Percentiles rank a stretch among this genome's conserved stretches.
Conservation (phyloP, 2,888 invertebrate species). For the Athetis lepigone region DNA sequence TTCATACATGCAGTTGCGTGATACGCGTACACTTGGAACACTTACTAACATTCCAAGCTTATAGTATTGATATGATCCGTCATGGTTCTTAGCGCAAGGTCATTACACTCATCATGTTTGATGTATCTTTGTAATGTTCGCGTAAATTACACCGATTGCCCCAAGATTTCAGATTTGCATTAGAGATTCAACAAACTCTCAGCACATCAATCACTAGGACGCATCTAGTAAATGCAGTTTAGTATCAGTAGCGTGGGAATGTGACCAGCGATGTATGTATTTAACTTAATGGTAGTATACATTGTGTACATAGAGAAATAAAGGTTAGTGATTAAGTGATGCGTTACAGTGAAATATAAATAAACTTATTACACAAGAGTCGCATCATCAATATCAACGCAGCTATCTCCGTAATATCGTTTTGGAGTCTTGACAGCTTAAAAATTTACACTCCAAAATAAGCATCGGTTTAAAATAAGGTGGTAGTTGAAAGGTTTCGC, state of each 20-base stretch:
- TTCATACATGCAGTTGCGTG: constrained; percentile 58
- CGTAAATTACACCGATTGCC: constrained; percentile 55
- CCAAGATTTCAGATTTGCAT: constrained; percentile 48
- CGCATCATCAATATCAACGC: constrained; percentile 49
- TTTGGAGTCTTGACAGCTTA: constrained; percentile 53
- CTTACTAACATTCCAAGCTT: constrained; percentile 51
- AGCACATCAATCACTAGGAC: constrained; percentile 47
- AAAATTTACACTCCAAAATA: constrained; percentile 66
- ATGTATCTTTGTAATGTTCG: constrained; percentile 53
- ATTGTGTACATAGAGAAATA: constrained; percentile 24
- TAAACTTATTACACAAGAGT: constrained; percentile 54
- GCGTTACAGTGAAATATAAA: constrained; percentile 47
- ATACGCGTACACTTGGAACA: constrained; percentile 39
- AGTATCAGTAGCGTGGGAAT: constrained; percentile 48
- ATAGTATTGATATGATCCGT: constrained; percentile 73
- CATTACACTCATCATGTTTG: constrained; percentile 65
- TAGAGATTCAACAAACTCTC: constrained; percentile 42
- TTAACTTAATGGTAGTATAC: constrained; percentile 23
- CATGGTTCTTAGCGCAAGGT: constrained; percentile 72
- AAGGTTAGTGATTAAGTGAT: constrained; percentile 42
- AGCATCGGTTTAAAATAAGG: constrained; percentile 63
- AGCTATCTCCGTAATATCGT: constrained; percentile 41
- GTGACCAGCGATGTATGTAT: constrained; percentile 10
- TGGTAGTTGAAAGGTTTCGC: constrained; percentile 66
- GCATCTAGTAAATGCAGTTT: constrained; percentile 21